Percentiles rank a stretch among this genome's conserved stretches.
phyloP scores from a whole-genome alignment of 2,797 vertebrate genomes.

The Vultur gryphus region DNA sequence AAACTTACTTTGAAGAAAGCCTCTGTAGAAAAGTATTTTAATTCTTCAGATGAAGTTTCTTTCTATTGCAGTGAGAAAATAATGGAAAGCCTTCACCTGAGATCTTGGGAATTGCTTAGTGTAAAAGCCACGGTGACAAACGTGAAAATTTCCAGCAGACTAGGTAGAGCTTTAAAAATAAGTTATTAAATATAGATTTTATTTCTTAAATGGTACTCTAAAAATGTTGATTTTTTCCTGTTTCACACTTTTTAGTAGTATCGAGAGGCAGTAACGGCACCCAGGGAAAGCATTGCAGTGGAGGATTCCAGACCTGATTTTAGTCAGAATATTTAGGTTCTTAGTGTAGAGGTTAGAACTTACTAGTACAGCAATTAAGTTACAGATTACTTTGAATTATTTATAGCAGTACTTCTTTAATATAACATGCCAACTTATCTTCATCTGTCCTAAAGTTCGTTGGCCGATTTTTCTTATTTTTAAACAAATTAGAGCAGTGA shows the following conservation, averaged over 20 bases:
- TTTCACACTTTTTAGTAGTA: not conserved
- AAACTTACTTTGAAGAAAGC: not conserved
- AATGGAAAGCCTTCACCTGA: not conserved
- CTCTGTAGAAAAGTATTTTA: not conserved
- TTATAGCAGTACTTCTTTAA: not conserved
- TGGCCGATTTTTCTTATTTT: not conserved
- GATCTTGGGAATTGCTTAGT: not conserved
- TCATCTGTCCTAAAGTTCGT: not conserved
- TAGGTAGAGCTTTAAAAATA: not conserved
- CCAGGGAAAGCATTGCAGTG: not conserved
- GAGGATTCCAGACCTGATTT: not conserved
- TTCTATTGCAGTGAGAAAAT: not conserved
- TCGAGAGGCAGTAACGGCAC: rapidly evolving
- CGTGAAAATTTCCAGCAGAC: not conserved
- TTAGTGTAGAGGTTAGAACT: not conserved
- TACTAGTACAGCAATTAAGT: not conserved
- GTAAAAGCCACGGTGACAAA: not conserved
- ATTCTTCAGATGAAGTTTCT: not conserved
- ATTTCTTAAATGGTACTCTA: not conserved
- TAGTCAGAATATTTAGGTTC: not conserved
- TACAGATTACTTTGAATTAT: not conserved
- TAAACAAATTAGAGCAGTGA: not conserved
- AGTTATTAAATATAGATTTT: not conserved
- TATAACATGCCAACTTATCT: not conserved
- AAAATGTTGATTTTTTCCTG: not conserved